Evolutionary conservation across 2,113 vertebrate genomes (phyloP).

Genomic region (Otolemur garnettii): DNA sequence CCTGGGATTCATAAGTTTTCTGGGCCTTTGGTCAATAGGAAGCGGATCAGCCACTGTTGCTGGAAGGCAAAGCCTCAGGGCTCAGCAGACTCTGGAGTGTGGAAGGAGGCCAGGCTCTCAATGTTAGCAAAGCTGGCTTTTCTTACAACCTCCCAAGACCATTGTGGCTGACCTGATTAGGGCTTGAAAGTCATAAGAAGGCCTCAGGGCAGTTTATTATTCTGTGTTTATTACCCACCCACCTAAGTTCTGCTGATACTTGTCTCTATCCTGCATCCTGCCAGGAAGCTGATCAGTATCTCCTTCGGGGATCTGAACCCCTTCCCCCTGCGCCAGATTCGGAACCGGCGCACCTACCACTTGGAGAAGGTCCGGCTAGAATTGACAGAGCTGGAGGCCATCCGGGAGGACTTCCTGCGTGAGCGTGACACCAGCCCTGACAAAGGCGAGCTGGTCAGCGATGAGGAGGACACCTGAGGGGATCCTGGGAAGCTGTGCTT

Average conservation of each 20-base stretch:
- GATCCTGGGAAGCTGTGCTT: background rate
- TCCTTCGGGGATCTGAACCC: constrained; percentile 98
- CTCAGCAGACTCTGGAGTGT: background rate
- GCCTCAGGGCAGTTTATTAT: background rate
- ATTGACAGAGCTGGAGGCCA: constrained; percentile 96
- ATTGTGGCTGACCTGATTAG: background rate
- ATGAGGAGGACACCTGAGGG: constrained; percentile 94
- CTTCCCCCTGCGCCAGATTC: constrained; percentile 97
- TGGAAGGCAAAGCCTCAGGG: background rate
- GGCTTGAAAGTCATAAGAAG: background rate
- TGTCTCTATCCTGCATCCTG: background rate
- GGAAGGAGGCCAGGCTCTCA: too few relatives aligned
- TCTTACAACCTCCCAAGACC: background rate
- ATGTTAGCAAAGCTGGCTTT: fast-evolving
- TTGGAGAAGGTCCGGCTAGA: constrained; percentile 98
- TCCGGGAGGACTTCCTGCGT: constrained; percentile 96
- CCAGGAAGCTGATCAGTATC: constrained; percentile 95
- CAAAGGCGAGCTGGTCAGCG: constrained; percentile 94
- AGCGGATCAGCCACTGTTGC: background rate
- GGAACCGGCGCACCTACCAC: constrained; percentile 95
- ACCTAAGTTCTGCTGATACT: fast-evolving
- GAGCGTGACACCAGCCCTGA: constrained; percentile 93
- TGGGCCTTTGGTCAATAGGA: background rate
- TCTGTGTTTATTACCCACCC: background rate
- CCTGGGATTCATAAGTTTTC: background rate